These are phyloP conservation scores for Sycophila sp. DNA, from an alignment of 1,140 invertebrate genomes.

Conservation along the genomic window DNA sequence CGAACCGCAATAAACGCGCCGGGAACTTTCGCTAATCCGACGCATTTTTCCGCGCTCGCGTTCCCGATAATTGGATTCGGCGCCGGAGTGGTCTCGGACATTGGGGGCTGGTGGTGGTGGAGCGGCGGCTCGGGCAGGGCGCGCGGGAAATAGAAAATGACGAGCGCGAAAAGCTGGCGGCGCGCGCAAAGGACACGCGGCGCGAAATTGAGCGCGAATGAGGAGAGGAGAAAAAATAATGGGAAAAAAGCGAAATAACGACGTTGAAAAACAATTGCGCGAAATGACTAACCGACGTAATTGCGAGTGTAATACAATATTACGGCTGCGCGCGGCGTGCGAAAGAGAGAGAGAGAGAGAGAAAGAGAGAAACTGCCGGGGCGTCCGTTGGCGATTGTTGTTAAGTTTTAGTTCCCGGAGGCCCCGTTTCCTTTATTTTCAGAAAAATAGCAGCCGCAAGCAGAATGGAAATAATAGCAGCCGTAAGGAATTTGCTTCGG, in stretches of 20 bases:
- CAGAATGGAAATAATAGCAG: too few relatives aligned
- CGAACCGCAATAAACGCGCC: conserved; percentile 20
- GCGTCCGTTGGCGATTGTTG: too few relatives aligned
- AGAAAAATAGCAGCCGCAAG: too few relatives aligned
- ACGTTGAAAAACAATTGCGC: background rate
- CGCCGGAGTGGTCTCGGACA: background rate
- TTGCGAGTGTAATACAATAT: background rate
- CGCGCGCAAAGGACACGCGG: too few relatives aligned
- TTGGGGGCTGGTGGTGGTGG: too few relatives aligned
- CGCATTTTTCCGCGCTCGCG: background rate
- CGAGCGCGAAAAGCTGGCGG: background rate
- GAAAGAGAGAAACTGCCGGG: too few relatives aligned
- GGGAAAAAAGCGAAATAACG: background rate
- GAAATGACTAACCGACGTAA: background rate
- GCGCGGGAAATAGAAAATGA: background rate
- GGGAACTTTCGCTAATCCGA: conserved; percentile 17
- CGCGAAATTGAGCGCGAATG: background rate
- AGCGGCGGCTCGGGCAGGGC: background rate
- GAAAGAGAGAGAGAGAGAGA: too few relatives aligned
- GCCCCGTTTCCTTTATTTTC: too few relatives aligned
- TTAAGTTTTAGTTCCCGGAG: too few relatives aligned
- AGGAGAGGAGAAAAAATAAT: background rate
- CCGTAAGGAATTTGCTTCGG: too few relatives aligned
- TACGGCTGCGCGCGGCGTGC: background rate
- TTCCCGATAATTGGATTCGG: conserved; percentile 24